A percentile compares a stretch with the other conserved stretches of the same genome.
Conservation (phyloP, 2,888 invertebrate genomes). For the Lobophora halterata region DNA sequence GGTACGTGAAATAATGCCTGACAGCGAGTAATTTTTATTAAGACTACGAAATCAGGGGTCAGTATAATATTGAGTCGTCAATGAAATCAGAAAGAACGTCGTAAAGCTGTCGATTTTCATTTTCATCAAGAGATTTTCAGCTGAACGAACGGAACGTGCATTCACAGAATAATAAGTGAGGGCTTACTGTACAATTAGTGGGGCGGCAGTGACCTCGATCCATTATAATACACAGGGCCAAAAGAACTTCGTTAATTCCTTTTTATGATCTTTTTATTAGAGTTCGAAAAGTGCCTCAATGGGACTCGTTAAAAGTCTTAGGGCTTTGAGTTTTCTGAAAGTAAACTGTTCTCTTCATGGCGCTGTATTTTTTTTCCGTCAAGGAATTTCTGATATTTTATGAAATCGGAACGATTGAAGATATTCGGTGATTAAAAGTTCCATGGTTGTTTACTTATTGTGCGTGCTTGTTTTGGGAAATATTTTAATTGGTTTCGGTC, state of each 20-base stretch:
- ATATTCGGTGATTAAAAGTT: conserved; percentile 57
- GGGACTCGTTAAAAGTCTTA: conserved; percentile 68
- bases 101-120: conserved; percentile 23
- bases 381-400: conserved; percentile 63
- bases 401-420: conserved; percentile 50
- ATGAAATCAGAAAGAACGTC: conserved; percentile 5
- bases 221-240: conserved; percentile 36
- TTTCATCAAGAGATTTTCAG: conserved; percentile 24
- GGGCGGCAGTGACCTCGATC: conserved; percentile 36
- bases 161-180: conserved; percentile 63
- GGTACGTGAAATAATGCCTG: no score
- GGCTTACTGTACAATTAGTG: conserved; percentile 63
- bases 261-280: conserved; percentile 70
- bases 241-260: conserved; percentile 57
- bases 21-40: no score
- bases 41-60: no score
- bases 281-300: conserved; percentile 66
- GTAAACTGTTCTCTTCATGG: no score
- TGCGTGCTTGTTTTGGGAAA: conserved; percentile 14
- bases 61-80: no score
- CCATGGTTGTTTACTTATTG: conserved; percentile 19
- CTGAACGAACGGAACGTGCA: conserved; percentile 44
- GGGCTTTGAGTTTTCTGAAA: conserved; percentile 54
- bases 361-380: no score
- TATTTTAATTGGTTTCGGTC: conserved; percentile 17